These are phyloP conservation scores for Ceratina japonica DNA, from an alignment of 1,140 invertebrate genomes.

Conservation along the genomic window DNA sequence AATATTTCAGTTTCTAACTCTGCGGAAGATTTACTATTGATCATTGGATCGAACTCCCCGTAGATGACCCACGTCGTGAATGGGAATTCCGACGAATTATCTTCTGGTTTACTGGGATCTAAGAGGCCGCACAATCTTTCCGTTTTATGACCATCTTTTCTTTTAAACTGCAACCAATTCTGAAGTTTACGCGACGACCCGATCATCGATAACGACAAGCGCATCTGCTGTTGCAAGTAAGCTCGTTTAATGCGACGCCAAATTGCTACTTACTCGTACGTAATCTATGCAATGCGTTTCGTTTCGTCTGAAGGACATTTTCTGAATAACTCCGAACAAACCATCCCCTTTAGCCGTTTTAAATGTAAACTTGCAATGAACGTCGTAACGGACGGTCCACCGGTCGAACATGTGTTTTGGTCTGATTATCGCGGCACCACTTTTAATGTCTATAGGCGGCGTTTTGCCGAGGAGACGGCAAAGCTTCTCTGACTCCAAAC, in stretches of 20 bases:
- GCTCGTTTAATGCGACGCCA: not conserved
- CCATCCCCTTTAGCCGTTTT: slow-evolving; percentile 56
- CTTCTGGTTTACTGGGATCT: slow-evolving; percentile 37
- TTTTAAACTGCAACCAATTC: slow-evolving; percentile 63
- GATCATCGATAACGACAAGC: too few species aligned
- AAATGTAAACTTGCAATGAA: slow-evolving; percentile 66
- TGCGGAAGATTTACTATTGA: slow-evolving; percentile 41
- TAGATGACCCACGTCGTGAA: not conserved
- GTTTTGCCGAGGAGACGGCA: slow-evolving; percentile 56
- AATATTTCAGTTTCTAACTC: slow-evolving; percentile 72
- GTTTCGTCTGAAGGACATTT: slow-evolving; percentile 66
- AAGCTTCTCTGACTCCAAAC: slow-evolving; percentile 53
- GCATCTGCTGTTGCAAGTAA: not conserved
- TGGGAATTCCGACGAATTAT: not conserved
- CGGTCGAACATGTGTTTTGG: slow-evolving; percentile 61
- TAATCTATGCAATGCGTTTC: slow-evolving; percentile 68
- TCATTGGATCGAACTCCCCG: slow-evolving; percentile 41
- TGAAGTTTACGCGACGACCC: not conserved
- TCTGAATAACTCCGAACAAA: slow-evolving; percentile 72
- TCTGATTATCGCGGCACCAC: slow-evolving; percentile 51
- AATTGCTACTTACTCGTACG: slow-evolving; percentile 60
- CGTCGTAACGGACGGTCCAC: slow-evolving; percentile 52
- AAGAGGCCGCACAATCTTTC: slow-evolving; percentile 65
- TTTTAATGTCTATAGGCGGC: not conserved
- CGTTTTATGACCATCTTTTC: slow-evolving; percentile 57